A percentile compares a stretch with the other conserved stretches of the same genome.
Evolutionary conservation across 2,888 invertebrate genomes (phyloP).

Genomic region (Phortica okadai): DNA sequence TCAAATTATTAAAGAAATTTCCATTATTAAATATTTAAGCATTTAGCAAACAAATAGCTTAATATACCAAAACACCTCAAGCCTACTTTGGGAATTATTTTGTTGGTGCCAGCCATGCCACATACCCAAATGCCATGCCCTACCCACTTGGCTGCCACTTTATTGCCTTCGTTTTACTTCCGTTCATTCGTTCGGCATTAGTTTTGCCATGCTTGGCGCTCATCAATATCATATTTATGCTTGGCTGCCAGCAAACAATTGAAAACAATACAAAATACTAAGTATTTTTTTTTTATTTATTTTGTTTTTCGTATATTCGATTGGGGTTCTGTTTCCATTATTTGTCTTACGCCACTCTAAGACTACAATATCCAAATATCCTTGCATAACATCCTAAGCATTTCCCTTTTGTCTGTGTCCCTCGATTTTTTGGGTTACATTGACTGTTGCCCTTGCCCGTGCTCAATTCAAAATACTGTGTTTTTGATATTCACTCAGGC

Average conservation of each 20-base stretch:
- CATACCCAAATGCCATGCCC: neutral
- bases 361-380: constrained; percentile 13
- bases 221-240: constrained; percentile 68
- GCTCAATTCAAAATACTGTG: constrained; percentile 47
- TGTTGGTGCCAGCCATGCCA: neutral
- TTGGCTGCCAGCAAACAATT: constrained; percentile 70
- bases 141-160: constrained; percentile 2
- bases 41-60: no score
- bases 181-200: constrained; percentile 38
- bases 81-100: neutral
- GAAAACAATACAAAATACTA: constrained; percentile 69
- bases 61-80: no score
- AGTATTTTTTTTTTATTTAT: constrained; percentile 56
- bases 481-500: constrained; percentile 48
- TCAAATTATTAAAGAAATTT: neutral
- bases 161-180: neutral
- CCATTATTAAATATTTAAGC: neutral
- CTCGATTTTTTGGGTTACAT: neutral
- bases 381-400: constrained; percentile 25
- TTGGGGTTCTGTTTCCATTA: neutral
- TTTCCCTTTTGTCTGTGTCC: constrained; percentile 6
- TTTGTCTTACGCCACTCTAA: neutral
- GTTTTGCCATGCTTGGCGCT: constrained; percentile 28
- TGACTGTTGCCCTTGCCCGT: neutral
- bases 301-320: neutral